Conservation (phyloP, 2,113 vertebrate species). For the Psilopsiagon aymara region DNA sequence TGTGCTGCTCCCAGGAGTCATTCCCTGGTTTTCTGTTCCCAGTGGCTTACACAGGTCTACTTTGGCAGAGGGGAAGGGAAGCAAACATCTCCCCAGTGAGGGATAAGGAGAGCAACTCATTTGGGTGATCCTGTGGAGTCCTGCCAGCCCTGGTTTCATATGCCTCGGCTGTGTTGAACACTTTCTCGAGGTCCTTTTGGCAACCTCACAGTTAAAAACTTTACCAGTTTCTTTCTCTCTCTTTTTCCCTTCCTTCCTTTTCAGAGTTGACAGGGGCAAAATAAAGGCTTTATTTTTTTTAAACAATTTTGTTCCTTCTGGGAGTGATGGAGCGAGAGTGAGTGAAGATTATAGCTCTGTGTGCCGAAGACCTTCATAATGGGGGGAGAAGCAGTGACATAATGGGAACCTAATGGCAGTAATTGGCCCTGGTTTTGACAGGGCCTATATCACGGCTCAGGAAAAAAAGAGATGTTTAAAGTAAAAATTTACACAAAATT, state of each 20-base stretch:
- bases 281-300: slow-evolving; percentile 83
- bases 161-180: not conserved
- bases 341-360: slow-evolving; percentile 98
- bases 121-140: not conserved
- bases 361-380: slow-evolving; percentile 84
- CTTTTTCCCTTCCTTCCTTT: slow-evolving; percentile 76
- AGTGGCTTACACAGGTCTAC: not conserved
- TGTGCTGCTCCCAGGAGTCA: not conserved
- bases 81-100: not conserved
- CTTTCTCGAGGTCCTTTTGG: slow-evolving; percentile 47
- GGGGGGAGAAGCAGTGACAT: slow-evolving; percentile 93
- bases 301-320: slow-evolving; percentile 90
- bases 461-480: slow-evolving; percentile 93
- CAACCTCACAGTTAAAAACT: slow-evolving; percentile 81
- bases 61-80: not conserved
- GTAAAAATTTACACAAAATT: slow-evolving; percentile 99
- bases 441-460: slow-evolving; percentile 96
- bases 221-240: slow-evolving; percentile 79
- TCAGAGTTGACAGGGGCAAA: slow-evolving; percentile 86
- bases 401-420: slow-evolving; percentile 99
- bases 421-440: slow-evolving; percentile 99
- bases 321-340: slow-evolving; percentile 95
- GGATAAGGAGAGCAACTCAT: not conserved
- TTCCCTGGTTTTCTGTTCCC: not conserved
- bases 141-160: not conserved